Evolutionary conservation across 2,797 vertebrate species (phyloP), one percentile per base, ranked within the genome.

Genomic region (Sebastes hopkinsi): DNA sequence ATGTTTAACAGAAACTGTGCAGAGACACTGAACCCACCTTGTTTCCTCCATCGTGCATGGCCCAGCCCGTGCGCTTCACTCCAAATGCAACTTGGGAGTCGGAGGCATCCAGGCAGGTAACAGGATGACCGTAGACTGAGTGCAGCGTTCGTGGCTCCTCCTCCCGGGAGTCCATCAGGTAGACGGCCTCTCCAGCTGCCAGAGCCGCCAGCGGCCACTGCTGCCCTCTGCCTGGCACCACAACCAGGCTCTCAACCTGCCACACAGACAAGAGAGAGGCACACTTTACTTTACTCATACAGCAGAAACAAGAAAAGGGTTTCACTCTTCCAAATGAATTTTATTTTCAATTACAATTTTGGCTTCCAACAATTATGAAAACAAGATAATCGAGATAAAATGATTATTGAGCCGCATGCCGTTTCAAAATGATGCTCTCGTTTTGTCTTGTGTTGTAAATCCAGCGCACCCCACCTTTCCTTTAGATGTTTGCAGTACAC

Each of bases 1-100:
- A 67, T 12, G 55, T 25, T 52, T 6, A 20, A 42, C 7, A 27
- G 14, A 64, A 79, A 16, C 11, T 8, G 1, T 5, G 16, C 32
- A 54, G 18, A 27, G 11, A 67, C 23, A 7, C 4, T 25, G n/a
- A 65, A 77, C 92, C 46, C 92, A 98, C 98, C 98, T 99, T 98
- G 92, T 98, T 99, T 80, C 98, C 97, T 81, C 97, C 97, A 2
- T 97, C 97, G 4, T 97, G 96, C 94, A 97, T 91, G 46, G 97
- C 90, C 98, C 98, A 99, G 84, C 97, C 97, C 2, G 96, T 91
- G 84, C 96, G 96, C 95, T 97, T 98, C 82, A 99, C 94, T 3
- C 98, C 98, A 62, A 98, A 94, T 7, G 97, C 98, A 2, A 96
- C 96, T 2, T 95, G 92, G 0, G n/a, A 91, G 80, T 93, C 82